Evolutionary conservation across 2,888 invertebrate species (phyloP).

Genomic region (Pheosia gnoma): DNA sequence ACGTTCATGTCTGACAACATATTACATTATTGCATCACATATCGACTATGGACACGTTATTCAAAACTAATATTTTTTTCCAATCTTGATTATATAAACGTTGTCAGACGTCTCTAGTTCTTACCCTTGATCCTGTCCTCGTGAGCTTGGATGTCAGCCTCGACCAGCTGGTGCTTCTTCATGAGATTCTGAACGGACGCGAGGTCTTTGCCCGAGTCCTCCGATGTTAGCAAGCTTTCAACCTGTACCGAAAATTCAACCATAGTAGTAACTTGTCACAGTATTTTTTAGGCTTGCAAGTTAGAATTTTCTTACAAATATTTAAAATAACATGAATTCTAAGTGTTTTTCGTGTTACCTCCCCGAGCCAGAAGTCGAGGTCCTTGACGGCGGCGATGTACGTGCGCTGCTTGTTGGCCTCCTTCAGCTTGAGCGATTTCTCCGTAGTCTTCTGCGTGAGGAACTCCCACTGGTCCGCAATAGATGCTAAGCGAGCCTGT

Average conservation of each 20-base stretch:
- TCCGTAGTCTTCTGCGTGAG: constrained; percentile 99
- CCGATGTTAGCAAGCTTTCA: constrained; percentile 96
- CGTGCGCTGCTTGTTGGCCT: constrained; percentile 99
- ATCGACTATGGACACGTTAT: no score
- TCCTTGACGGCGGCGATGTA: constrained; percentile 99
- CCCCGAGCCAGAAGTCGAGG: constrained; percentile 99
- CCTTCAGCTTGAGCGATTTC: constrained; percentile 98
- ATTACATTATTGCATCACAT: background rate
- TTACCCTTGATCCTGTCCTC: constrained; percentile 95
- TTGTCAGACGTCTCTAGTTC: constrained; percentile 1
- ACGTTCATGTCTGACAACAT: constrained; percentile 91
- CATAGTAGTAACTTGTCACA: background rate
- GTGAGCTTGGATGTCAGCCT: constrained; percentile 98
- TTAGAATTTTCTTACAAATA: no score
- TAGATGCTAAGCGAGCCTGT: constrained; percentile 90
- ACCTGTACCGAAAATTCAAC: constrained; percentile 75
- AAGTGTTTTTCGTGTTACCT: constrained; percentile 68
- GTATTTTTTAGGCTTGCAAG: no score
- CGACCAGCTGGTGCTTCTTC: constrained; percentile 99
- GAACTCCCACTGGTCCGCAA: constrained; percentile 99
- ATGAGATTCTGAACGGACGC: constrained; percentile 99
- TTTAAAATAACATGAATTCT: no score
- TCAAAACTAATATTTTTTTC: no score
- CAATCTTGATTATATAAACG: no score
- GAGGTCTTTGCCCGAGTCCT: constrained; percentile 98